phyloP scores from a whole-genome alignment of 2,113 vertebrate species.

The Neodon shergylaensis region DNA sequence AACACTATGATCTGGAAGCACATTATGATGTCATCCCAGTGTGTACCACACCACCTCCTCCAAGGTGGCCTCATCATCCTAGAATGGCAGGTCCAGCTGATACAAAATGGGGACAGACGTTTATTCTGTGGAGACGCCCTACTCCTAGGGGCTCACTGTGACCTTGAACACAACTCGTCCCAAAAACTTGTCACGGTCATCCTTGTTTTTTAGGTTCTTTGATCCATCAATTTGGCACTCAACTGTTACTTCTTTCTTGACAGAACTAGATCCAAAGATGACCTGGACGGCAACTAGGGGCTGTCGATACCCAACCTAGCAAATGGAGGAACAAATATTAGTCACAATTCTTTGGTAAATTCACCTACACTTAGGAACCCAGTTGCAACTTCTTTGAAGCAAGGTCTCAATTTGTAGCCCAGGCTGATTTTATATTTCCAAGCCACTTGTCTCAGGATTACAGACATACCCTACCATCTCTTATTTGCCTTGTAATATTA shows the following conservation, averaged over 20 bases:
- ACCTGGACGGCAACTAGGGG: conserved; percentile 96
- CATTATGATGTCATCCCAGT: conserved; percentile 84
- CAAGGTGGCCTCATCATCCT: conserved; percentile 84
- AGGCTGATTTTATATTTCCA: neutral
- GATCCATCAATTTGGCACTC: conserved; percentile 94
- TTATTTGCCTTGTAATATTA: neutral
- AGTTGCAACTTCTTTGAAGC: neutral
- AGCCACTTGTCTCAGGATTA: neutral
- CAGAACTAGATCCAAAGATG: conserved; percentile 84
- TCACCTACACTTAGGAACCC: neutral
- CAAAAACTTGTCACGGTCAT: conserved; percentile 97
- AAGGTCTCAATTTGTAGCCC: neutral
- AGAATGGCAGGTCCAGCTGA: conserved; percentile 88
- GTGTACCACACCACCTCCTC: conserved; percentile 82
- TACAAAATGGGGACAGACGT: conserved; percentile 81
- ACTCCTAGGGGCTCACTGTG: conserved; percentile 88
- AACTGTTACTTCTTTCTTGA: conserved; percentile 90
- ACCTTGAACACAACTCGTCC: conserved; percentile 95
- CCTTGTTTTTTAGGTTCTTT: conserved; percentile 90
- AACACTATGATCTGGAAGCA: conserved; percentile 85
- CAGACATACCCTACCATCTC: neutral
- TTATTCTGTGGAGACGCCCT: conserved; percentile 82
- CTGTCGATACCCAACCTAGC: conserved; percentile 93
- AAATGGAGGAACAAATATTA: conserved; percentile 65
- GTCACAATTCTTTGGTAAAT: neutral